Evolutionary conservation across 2,888 invertebrate genomes (phyloP), one percentile per base, ranked within the genome.

Genomic region (Drosophila affinis): DNA sequence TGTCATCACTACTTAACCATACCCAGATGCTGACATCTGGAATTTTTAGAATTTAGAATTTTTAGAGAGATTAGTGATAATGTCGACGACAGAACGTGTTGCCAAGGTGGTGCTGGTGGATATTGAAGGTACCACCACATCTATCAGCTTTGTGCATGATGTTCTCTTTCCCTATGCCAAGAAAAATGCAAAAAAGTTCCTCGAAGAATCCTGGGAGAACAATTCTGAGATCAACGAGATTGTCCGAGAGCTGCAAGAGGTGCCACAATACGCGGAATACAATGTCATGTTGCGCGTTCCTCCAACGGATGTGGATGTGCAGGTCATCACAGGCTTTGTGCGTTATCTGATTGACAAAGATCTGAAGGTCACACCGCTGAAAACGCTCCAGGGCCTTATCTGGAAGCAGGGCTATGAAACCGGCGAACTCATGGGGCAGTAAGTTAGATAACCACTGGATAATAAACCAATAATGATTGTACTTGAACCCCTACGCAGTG

Each of bases 351-450:
- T 98, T 94, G 95, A 96, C 53, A 93, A 93, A 29, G 96, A 98
- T 91, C 94, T 96, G 69, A 97, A 98, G 91, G 94, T 95, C 44
- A 94, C 94, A 6, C 95, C 96, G 6, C 93, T 99, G 72, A 98
- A 98, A 91, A 94, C 94, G 56, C 93, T 99, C n/a, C 98, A 98
- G 91, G 98, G 98, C 0, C 94, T 97, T 73, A 95, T 99, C 84
- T 98, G 97, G 96, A 94, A 95, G 86, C 94, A 95, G 79, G 98
- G 97, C 4, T 98, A 97, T 90, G 94, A 95, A 79, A 93, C 93
- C 60, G 97, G 96, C 44, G 94, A 94, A 44, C 92, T 98, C 3
- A 96, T 96, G 91, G 97, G 97, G 91, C 98, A 98, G 98, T 98
- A 93, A 95, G 98, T 48, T 6, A 32, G 3, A 7, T 2, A 3